Evolutionary conservation across 2,888 invertebrate species (phyloP).

Genomic region (Argyresthia albistria): DNA sequence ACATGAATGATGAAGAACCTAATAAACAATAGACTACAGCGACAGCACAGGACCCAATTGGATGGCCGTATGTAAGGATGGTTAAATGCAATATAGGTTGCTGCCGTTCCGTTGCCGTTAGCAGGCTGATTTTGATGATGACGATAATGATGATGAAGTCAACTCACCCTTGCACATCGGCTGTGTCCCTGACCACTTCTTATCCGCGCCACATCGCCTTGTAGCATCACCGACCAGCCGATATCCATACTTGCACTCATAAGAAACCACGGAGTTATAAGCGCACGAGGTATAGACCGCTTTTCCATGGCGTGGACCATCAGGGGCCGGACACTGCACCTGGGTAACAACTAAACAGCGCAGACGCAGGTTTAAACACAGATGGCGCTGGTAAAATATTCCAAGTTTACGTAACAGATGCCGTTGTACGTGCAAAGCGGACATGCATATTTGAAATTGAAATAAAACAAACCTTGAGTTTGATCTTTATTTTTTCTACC

Average conservation of each 20-base stretch:
- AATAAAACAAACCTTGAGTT: conserved; percentile 50
- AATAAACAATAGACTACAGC: too few species aligned
- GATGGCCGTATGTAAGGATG: too few species aligned
- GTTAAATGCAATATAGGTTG: too few species aligned
- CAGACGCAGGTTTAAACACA: conserved; percentile 45
- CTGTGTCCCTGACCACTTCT: conserved; percentile 94
- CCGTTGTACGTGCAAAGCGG: conserved; percentile 24
- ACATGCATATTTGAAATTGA: conserved; percentile 32
- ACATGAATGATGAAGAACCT: too few species aligned
- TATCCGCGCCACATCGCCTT: conserved; percentile 93
- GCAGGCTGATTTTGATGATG: too few species aligned
- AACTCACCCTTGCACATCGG: conserved; percentile 90
- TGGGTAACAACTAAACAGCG: conserved; percentile 85
- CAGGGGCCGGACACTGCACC: conserved; percentile 93
- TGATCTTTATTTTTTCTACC: conserved; percentile 59
- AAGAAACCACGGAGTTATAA: conserved; percentile 95
- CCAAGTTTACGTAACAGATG: conserved; percentile 8
- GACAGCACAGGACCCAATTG: too few species aligned
- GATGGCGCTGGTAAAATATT: conserved; percentile 18
- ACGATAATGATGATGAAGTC: background rate
- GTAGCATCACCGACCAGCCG: conserved; percentile 92
- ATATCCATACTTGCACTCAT: conserved; percentile 96
- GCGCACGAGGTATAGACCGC: conserved; percentile 94
- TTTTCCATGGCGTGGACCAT: conserved; percentile 92
- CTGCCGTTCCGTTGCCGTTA: too few species aligned